Evolutionary conservation across 2,797 vertebrate species (phyloP).

Genomic region (Tolypeutes matacus): DNA sequence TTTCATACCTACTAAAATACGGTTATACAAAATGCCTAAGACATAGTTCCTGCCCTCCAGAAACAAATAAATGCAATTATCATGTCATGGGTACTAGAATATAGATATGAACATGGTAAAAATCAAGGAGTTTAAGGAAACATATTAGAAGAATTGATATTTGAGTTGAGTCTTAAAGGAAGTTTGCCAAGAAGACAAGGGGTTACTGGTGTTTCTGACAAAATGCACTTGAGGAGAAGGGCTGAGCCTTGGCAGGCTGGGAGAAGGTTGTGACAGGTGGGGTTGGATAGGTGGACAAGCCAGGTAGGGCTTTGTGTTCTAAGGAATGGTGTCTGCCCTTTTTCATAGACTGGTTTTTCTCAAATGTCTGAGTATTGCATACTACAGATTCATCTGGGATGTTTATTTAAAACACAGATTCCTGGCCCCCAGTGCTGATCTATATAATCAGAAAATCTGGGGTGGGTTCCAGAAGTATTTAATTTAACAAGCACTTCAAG

Average conservation of each 20-base stretch:
- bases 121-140: neutral
- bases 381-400: neutral
- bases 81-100: neutral
- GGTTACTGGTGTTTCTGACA: neutral
- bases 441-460: neutral
- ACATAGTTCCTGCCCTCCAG: neutral
- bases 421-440: neutral
- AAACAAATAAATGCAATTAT: neutral
- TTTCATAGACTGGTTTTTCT: neutral
- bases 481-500: neutral
- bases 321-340: neutral
- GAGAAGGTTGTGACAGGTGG: neutral
- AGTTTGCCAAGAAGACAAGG: neutral
- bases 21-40: neutral
- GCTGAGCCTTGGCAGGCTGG: neutral
- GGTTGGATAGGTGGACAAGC: neutral
- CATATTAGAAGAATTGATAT: neutral
- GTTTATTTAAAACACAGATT: slow-evolving; percentile 29
- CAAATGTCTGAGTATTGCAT: neutral
- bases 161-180: neutral
- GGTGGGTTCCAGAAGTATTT: neutral
- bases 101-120: neutral
- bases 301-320: neutral
- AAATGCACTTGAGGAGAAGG: neutral
- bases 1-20: neutral